phyloP scores from a whole-genome alignment of 1,140 invertebrate species.

The Heliconius nattereri region DNA sequence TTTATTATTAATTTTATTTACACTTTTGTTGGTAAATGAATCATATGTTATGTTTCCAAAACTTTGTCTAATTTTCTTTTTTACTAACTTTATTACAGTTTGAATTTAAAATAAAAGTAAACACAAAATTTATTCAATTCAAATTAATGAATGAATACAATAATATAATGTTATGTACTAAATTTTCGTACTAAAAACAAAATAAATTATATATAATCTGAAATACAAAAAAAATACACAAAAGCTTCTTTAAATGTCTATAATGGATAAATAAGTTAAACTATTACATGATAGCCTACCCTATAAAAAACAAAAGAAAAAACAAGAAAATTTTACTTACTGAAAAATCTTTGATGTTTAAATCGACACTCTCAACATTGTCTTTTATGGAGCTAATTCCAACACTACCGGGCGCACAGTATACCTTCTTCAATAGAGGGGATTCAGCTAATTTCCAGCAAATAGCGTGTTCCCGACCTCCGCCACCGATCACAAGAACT shows the following conservation, averaged over 20 bases:
- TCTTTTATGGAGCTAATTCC: constrained; percentile 85
- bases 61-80: too few relatives aligned
- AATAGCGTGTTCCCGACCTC: constrained; percentile 97
- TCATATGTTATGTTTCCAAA: too few relatives aligned
- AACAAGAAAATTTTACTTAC: constrained; percentile 76
- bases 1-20: too few relatives aligned
- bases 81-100: too few relatives aligned
- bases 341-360: constrained; percentile 86
- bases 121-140: too few relatives aligned
- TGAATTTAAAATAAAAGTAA: too few relatives aligned
- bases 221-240: too few relatives aligned
- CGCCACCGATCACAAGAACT: constrained; percentile 93
- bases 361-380: constrained; percentile 85
- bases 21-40: too few relatives aligned
- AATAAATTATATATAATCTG: too few relatives aligned
- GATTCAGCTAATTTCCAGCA: constrained; percentile 95
- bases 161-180: too few relatives aligned
- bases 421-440: constrained; percentile 86
- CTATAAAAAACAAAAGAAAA: background rate
- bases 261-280: background rate
- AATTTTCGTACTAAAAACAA: too few relatives aligned
- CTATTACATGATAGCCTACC: background rate
- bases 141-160: too few relatives aligned
- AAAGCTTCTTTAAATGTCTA: background rate
- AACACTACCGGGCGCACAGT: constrained; percentile 94